Base-by-base conservation (phyloP, 2,797 vertebrate species). In the Anas acuta region DNA sequence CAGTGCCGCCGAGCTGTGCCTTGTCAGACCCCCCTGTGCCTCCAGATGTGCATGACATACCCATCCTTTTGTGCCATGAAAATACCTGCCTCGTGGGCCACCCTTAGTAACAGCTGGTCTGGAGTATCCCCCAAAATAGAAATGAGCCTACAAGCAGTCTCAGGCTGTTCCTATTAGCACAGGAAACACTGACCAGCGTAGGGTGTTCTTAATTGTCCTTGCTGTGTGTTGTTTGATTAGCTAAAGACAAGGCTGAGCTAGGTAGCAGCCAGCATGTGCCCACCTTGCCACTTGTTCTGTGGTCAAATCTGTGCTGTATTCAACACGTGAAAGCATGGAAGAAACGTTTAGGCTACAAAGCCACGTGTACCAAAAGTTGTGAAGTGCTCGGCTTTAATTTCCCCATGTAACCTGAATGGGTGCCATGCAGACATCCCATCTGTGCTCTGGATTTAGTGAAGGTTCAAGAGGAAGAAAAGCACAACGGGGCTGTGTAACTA, bases 321-420 rank as follows among this genome's bases (percentile, higher is more conserved):
- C 37, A 47, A 20, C 21, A 56, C 70, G 57, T 13, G 11, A 87
- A 70, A 56, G 33, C 16, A 32, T 39, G 39, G 67, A 89, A 87
- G 13, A 64, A 87, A 66, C 85, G 65, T 39, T 87, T 61, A 82
- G 57, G 32, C 65, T 80, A 73, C 15, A 30, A 45, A 67, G 22
- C 28, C 14, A 21, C 3, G 3, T 25, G 16, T 60, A 64, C 19
- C 23, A 64, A 49, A 76, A 81, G 4, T 75, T 82, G 73, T 28
- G 58, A 81, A 94, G 86, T 49, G 8, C 13, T 26, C 67, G 23
- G 13, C 72, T 94, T 78, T 65, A 47, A 87, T 62, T 85, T 89
- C 17, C n/a, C 4, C 0, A 4, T 37, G 20, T 25, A 81, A 43
- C 8, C 2, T 69, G 73, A 66, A 67, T 1, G 1, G 23, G 70